Conservation (phyloP, 2,888 invertebrate genomes). For the Acanthosoma haemorrhoidale region DNA sequence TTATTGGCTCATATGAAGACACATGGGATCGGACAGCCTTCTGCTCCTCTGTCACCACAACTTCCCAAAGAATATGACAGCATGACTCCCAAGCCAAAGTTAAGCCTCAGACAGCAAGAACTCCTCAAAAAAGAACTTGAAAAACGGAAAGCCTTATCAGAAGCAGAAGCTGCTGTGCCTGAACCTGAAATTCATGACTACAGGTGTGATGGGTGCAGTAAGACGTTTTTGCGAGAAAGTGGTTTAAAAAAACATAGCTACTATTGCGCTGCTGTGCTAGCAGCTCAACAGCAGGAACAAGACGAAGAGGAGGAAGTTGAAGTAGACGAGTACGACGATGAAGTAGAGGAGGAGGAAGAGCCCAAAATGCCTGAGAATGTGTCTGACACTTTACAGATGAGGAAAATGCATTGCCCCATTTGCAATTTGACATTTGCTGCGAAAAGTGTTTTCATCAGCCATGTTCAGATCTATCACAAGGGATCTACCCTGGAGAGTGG, state of each 20-base stretch:
- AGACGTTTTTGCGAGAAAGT: slow-evolving; percentile 19
- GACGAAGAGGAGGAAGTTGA: background rate
- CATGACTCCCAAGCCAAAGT: background rate
- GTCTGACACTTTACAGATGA: background rate
- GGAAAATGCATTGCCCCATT: slow-evolving; percentile 9
- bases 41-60: background rate
- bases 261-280: background rate
- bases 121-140: background rate
- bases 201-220: slow-evolving; percentile 20
- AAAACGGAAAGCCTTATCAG: background rate
- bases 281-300: background rate
- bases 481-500: slow-evolving; percentile 12
- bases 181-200: slow-evolving; percentile 8
- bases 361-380: background rate
- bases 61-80: background rate
- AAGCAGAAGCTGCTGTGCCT: background rate
- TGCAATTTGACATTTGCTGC: slow-evolving; percentile 28
- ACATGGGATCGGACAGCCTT: slow-evolving; percentile 27
- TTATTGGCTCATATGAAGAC: slow-evolving; percentile 34
- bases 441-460: slow-evolving; percentile 16
- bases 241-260: slow-evolving; percentile 20
- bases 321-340: background rate
- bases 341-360: background rate
- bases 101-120: slow-evolving; percentile 17
- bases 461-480: slow-evolving; percentile 28